Evolutionary conservation across 2,113 vertebrate species (phyloP), one percentile per base, ranked within the genome.

Genomic region (Daboia siamensis): DNA sequence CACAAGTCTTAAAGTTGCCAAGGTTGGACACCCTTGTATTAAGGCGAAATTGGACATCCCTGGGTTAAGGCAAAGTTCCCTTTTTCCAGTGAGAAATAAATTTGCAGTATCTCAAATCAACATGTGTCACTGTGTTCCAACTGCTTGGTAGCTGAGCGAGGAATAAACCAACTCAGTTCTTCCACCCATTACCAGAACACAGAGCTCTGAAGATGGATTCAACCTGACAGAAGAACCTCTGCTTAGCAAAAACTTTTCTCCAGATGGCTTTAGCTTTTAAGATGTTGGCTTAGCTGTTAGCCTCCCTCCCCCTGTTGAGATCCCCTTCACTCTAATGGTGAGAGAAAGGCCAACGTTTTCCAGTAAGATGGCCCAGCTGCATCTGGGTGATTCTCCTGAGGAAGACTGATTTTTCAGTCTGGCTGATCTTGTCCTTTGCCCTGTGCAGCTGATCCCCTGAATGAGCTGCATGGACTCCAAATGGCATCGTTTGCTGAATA

Each of bases 401-500:
- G 57, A 5, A 21, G 80, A 94, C 86, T 48, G 9, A 33, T 90
- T 93, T 61, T 93, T 96, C 91, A 84, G 2, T 92, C 39, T 9
- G 2, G 29, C 93, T 93, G 92, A 94, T 95, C 92, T 90, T 46
- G 89, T 6, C 54, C 92, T 95, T 92, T 96, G 91, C 94, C 94
- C 94, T 88, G 23, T 13, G 88, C 56, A 96, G 92, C 89, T 87
- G 92, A 85, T 55, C n/a, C 10, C 84, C 93, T 94, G 94, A 69
- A 26, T 94, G 84, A 80, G 56, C 91, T 94, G 87, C 74, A 89
- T 88, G 94, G 91, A 89, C 95, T 95, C 93, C 90, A 90, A 94
- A 93, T n/a, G 95, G 93, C 90, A 74, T 90, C 57, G 4, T 93
- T 96, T 97, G 95, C 94, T 94, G 93, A 94, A 85, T 95, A 95